Evolutionary conservation across 2,888 invertebrate species (phyloP), one percentile per base, ranked within the genome.

Genomic region (Atethmia centrago): DNA sequence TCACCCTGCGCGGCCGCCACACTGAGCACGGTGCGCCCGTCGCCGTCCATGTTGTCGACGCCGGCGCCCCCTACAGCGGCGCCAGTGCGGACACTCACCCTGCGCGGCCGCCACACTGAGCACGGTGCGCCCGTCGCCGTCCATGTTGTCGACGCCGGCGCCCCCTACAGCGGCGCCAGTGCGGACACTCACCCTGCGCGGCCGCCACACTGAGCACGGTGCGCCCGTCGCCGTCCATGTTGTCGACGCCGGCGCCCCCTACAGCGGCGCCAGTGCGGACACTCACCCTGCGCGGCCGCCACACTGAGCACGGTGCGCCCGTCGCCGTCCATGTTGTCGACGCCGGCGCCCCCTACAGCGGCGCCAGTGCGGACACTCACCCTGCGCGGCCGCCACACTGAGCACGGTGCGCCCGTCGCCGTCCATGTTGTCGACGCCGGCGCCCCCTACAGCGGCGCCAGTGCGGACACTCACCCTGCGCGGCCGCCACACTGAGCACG

Each of bases 61-160:
- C 99, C 98, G 80, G 99, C 99, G 56, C 99, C 99, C 99, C 99
- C n/a, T n/a, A n/a, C n/a, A n/a, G n/a, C n/a, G n/a, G n/a, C n/a
- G n/a, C n/a, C 4, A 36, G 36, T 36, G 36, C 3, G 7, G 4
- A 0, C 3, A 4, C 36, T 36, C 36, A 93, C 98, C 98, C 95
- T 98, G 98, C 0, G 98, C 98, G 0, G 98, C 98, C 2, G 98
- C 98, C 4, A 98, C 98, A 78, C 98, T 98, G 31, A 98, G 96
- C 74, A 98, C 99, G 0, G 99, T 99, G 53, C 99, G 97, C 0
- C 99, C 99, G 93, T 99, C 99, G 7, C 98, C 97, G 95, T 99
- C 99, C 97, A 99, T 99, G 88, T 98, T 98, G 95, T 99, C 99
- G 69, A 99, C 98, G 89, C 99, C 98, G 80, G 99, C 99, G 56